phyloP scores from a whole-genome alignment of 2,113 vertebrate species.

The Nothobranchius kuhntae region DNA sequence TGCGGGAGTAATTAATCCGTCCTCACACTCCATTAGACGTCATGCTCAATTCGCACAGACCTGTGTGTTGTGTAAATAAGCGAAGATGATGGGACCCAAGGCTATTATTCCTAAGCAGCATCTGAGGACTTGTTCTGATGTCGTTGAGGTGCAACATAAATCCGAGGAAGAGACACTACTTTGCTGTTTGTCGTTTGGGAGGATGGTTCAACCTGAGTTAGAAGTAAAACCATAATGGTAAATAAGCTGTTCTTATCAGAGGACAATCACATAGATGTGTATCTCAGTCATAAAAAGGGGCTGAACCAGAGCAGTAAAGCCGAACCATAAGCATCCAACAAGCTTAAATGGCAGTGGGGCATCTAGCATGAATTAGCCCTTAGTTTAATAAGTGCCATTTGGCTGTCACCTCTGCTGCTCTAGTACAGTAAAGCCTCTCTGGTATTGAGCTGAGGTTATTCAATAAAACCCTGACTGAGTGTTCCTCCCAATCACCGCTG shows the following conservation, averaged over 20 bases:
- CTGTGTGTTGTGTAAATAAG: constrained; percentile 63
- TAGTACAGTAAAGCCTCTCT: constrained; percentile 69
- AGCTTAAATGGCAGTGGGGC: constrained; percentile 62
- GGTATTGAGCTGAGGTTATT: constrained; percentile 68
- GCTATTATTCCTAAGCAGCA: constrained; percentile 23
- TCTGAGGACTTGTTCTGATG: neutral
- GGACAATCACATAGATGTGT: constrained; percentile 48
- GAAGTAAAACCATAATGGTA: constrained; percentile 4
- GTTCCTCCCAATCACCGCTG: constrained; percentile 77
- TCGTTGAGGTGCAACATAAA: neutral
- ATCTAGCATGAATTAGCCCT: constrained; percentile 65
- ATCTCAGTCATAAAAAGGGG: constrained; percentile 38
- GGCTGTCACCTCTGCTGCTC: constrained; percentile 71
- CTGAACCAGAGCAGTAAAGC: constrained; percentile 43
- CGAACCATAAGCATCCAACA: constrained; percentile 50
- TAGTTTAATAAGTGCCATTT: constrained; percentile 75
- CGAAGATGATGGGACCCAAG: constrained; percentile 28
- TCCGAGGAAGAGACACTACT: neutral
- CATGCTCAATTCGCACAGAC: constrained; percentile 62
- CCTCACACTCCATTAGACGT: constrained; percentile 61
- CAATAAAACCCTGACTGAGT: constrained; percentile 78
- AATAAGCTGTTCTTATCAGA: constrained; percentile 48
- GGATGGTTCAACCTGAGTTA: constrained; percentile 11
- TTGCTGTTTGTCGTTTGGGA: neutral
- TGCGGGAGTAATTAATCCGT: constrained; percentile 64